Evolutionary conservation across 2,113 vertebrate genomes (phyloP), one percentile per base, ranked within the genome.

Genomic region (Macroglossus sobrinus): DNA sequence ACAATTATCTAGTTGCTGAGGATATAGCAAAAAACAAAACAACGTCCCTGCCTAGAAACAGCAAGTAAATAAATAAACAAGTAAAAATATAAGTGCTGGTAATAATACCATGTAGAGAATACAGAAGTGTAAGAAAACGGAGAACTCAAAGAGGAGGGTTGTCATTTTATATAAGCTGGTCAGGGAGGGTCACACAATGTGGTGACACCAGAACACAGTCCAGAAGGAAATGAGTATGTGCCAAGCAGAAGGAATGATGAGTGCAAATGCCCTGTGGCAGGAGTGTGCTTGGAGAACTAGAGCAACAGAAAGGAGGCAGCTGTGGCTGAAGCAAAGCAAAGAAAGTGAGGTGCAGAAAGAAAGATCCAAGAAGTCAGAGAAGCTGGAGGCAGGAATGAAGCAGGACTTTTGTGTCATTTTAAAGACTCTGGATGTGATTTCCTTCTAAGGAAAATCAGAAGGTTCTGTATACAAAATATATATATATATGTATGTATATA

Each of bases 1-100:
- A 79, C 21, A 45, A 30, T 66, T 35, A 30, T 66, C 61, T 72
- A 55, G 90, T 55, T 81, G 79, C 80, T 93, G 47, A 40, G 26
- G n/a, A 88, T 38, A 75, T 12, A 80, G 33, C 57, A 63, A 84
- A 63, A 84, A 96, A 91, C 26, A 63, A 95, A 88, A 78, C 43
- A 47, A 75, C 91, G n/a, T 35, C 26, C 30, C 91, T 57, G 64
- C 82, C 71, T 88, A 84, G 75, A 72, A 96, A 97, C 78, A 74
- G 64, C 57, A 96, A 89, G 45, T 79, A 87, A 53, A 57, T 10
- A 89, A 85, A 94, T 8, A 86, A 82, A 76, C 50, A 69, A 89
- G 10, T 71, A 26, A 76, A 96, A 88, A 84, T 59, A 47, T 12
- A 68, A 69, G 55, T 78, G 86, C 82, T 0, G 43, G 82, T 18